These are phyloP conservation scores for Megalops atlanticus DNA, from an alignment of 2,113 vertebrate species.

Conservation along the genomic window DNA sequence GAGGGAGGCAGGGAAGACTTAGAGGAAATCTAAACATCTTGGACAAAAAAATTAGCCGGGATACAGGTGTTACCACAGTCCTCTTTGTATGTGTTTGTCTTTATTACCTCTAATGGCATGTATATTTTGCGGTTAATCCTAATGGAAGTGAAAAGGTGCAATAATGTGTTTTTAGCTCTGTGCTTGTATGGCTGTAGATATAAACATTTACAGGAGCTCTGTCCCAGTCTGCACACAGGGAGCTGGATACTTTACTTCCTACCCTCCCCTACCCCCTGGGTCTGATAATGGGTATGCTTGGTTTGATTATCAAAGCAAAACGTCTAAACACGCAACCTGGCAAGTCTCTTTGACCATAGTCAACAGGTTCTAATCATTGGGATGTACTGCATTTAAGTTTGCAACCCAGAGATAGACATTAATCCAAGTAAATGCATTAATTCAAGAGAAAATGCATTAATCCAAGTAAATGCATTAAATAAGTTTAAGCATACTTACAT, in stretches of 20 bases:
- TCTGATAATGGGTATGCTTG: neutral
- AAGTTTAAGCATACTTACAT: too few species aligned
- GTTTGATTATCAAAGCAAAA: neutral
- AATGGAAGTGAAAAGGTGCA: neutral
- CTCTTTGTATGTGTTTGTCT: neutral
- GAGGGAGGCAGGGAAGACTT: neutral
- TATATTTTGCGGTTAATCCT: neutral
- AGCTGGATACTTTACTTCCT: constrained; percentile 15
- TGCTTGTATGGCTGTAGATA: neutral
- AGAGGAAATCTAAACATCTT: neutral
- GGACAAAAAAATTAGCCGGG: neutral
- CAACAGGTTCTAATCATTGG: neutral
- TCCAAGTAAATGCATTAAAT: too few species aligned
- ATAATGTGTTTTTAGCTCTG: neutral
- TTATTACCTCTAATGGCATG: neutral
- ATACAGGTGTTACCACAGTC: neutral
- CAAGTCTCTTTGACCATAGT: neutral
- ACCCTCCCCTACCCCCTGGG: neutral
- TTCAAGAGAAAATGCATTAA: too few species aligned
- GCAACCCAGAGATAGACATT: too few species aligned
- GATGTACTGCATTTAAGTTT: neutral
- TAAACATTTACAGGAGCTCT: constrained; percentile 17
- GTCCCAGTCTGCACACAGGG: neutral
- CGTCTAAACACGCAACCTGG: neutral
- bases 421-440: too few species aligned